Evolutionary conservation across 2,113 vertebrate genomes (phyloP), one percentile per base, ranked within the genome.

Genomic region (Leuciscus idus): DNA sequence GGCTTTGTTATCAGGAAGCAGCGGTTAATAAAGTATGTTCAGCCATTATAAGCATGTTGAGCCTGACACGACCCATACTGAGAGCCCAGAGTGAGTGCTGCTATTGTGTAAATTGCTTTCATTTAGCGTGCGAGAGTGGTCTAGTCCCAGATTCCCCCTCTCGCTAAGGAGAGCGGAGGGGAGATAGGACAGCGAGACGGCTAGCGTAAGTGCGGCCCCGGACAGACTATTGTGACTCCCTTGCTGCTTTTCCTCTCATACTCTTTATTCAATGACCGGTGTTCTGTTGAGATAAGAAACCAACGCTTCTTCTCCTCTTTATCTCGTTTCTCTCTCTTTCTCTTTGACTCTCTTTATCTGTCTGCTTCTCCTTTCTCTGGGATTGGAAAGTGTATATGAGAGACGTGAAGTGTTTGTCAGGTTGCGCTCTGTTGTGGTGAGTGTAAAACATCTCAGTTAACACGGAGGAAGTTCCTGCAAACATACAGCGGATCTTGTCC

Each of bases 271-370:
- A 33, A 39, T 62, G 48, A 66, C 82, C 50, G 50, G 48, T 89
- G 89, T 89, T 87, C 84, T 33, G 39, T 83, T 7, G 64, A 79
- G 88, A 91, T 90, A 89, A 87, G 89, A 33, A 87, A 50, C n/a
- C 85, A n/a, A 59, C 17, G 6, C 68, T 74, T 81, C 79, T 61
- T 33, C 76, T 64, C 13, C 46, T 61, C 83, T 77, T 86, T 88
- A 88, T 89, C 89, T 84, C 30, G 2, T 21, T 46, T 70, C 74
- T 62, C 70, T 30, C 59, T 50, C 77, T 46, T 81, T 87, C 70
- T 59, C 75, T 50, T 23, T n/a, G 52, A 39, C 21, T 36, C 39
- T 11, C 48, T 84, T 68, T 84, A 52, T 84, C 81, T n/a, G 81
- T 70, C 52, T 23, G 30, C 11, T 66, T 36, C 62, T 83, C 66